These are phyloP conservation scores for Bucco capensis DNA, from an alignment of 2,113 vertebrate genomes.

Conservation along the genomic window DNA sequence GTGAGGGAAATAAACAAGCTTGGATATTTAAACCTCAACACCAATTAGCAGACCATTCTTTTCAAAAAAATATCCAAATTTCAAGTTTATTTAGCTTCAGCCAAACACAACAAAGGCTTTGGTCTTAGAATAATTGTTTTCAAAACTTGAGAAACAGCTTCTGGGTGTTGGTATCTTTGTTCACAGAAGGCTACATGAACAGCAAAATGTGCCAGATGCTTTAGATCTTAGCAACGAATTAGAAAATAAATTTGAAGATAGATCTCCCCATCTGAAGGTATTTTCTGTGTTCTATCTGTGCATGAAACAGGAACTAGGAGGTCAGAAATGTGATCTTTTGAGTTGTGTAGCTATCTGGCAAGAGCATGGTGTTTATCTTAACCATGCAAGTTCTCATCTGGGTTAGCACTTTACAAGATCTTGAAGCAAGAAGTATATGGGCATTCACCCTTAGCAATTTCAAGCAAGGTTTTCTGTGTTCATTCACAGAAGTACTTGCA, in stretches of 20 bases:
- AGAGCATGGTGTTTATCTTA: background rate
- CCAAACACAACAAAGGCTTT: slow-evolving; percentile 2
- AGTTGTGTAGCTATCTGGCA: background rate
- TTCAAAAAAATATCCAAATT: slow-evolving; percentile 40
- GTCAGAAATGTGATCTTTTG: background rate
- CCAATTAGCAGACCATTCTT: slow-evolving; percentile 62
- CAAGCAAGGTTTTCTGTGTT: background rate
- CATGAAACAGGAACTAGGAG: background rate
- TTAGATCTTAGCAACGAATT: background rate
- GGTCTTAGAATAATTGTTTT: background rate
- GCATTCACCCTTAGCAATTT: background rate
- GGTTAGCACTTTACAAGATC: background rate
- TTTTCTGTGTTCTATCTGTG: background rate
- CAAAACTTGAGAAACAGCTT: background rate
- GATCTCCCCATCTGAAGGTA: background rate
- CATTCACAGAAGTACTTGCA: background rate
- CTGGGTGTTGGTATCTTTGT: background rate
- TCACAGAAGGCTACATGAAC: background rate
- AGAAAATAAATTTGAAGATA: background rate
- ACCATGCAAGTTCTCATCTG: rapidly evolving
- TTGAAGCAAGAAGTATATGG: background rate
- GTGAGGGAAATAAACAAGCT: slow-evolving; percentile 66
- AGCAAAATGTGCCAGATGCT: background rate
- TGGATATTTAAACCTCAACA: slow-evolving; percentile 65
- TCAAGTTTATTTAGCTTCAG: slow-evolving; percentile 42